Conservation (phyloP, 2,888 invertebrate species). For the Mythimna lalbum region DNA sequence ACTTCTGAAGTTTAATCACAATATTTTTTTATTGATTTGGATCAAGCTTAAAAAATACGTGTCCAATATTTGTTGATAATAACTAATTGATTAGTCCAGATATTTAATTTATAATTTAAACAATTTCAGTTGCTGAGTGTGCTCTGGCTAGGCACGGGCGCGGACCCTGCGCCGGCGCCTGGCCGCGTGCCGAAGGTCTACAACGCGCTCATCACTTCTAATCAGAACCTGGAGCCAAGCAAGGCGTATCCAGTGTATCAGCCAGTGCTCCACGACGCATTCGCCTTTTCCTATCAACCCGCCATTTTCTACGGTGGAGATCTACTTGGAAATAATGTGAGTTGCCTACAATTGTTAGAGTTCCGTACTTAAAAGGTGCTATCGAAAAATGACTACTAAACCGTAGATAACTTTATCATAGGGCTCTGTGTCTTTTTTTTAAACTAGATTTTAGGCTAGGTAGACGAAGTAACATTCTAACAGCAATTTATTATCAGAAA, state of each 20-base stretch:
- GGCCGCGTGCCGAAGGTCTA: constrained; percentile 94
- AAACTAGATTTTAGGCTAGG: not conserved
- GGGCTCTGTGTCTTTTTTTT: not conserved
- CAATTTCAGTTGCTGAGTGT: constrained; percentile 76
- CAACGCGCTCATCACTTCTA: constrained; percentile 95
- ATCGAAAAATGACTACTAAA: not conserved
- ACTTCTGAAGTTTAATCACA: no score
- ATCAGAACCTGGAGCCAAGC: constrained; percentile 94
- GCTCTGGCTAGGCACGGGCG: constrained; percentile 67
- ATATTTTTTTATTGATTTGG: no score
- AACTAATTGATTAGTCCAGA: no score
- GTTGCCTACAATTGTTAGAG: constrained; percentile 51
- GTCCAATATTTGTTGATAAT: no score
- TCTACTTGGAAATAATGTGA: constrained; percentile 80
- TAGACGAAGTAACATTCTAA: not conserved
- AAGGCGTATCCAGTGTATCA: constrained; percentile 94
- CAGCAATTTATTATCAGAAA: not conserved
- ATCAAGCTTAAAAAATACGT: no score
- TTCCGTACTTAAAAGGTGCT: not conserved
- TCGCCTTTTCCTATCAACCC: constrained; percentile 86
- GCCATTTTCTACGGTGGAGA: constrained; percentile 81
- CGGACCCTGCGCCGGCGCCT: constrained; percentile 85
- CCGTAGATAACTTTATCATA: not conserved
- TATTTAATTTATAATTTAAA: not conserved
- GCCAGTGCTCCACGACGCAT: constrained; percentile 92